phyloP scores from a whole-genome alignment of 2,888 invertebrate genomes.

The Spodoptera littoralis region DNA sequence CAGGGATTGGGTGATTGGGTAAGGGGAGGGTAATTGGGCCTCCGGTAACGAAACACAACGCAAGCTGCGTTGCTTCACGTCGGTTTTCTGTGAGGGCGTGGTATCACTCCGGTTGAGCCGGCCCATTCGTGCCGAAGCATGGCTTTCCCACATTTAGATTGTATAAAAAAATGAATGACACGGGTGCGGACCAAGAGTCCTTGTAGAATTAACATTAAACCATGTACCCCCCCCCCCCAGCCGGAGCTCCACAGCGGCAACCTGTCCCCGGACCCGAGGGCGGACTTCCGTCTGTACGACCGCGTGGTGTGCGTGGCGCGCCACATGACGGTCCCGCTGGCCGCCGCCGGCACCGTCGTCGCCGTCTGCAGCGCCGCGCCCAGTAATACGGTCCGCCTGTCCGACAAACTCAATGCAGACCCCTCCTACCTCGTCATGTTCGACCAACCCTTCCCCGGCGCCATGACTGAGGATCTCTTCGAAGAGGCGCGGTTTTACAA shows the following conservation, averaged over 20 bases:
- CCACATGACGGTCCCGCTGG: constrained; percentile 94
- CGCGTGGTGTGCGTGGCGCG: constrained; percentile 94
- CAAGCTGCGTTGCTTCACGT: too few species aligned
- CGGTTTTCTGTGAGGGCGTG: too few species aligned
- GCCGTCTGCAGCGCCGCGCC: constrained; percentile 84
- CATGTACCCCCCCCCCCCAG: constrained; percentile 55
- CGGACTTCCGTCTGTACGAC: constrained; percentile 93
- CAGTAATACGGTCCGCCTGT: constrained; percentile 82
- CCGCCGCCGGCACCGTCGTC: constrained; percentile 95
- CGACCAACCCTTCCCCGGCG: constrained; percentile 93
- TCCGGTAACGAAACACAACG: too few species aligned
- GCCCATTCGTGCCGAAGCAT: too few species aligned
- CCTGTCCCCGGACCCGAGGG: constrained; percentile 91
- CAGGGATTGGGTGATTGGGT: too few species aligned
- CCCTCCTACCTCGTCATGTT: constrained; percentile 94
- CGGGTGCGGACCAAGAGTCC: too few species aligned
- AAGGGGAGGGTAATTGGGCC: too few species aligned
- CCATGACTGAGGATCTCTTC: constrained; percentile 76
- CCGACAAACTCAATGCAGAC: constrained; percentile 87
- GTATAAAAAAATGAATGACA: too few species aligned
- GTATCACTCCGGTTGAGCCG: too few species aligned
- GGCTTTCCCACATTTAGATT: too few species aligned
- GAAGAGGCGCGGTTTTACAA: constrained; percentile 76
- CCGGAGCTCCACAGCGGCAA: constrained; percentile 87
- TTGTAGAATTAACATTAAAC: too few species aligned